These are phyloP conservation scores for Hiodon tergisus DNA, from an alignment of 2,113 vertebrate genomes.

Conservation along the genomic window DNA sequence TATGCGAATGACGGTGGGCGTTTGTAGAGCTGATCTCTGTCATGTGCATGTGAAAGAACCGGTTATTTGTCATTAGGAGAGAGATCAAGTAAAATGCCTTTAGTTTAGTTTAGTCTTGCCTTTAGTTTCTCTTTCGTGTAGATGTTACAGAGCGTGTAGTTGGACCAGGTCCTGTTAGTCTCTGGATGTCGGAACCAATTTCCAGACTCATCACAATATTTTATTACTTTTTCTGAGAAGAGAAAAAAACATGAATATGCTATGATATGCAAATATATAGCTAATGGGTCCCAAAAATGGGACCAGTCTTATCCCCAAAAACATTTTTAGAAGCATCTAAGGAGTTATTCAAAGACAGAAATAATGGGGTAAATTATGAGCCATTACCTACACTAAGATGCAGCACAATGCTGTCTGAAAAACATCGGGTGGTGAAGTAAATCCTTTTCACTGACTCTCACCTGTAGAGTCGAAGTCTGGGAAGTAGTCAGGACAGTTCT, in stretches of 20 bases:
- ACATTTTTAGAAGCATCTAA: no score
- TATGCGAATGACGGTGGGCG: no score
- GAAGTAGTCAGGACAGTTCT: slow-evolving; percentile 86
- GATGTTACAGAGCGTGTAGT: slow-evolving; percentile 88
- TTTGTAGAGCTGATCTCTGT: no score
- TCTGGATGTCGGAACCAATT: slow-evolving; percentile 92
- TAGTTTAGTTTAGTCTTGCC: slow-evolving; percentile 53
- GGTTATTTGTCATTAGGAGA: no score
- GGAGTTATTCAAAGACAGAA: no score
- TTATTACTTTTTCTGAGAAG: slow-evolving; percentile 77
- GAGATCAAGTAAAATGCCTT: no score
- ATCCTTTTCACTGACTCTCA: slow-evolving; percentile 39
- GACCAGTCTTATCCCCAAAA: no score
- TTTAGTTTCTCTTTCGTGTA: slow-evolving; percentile 82
- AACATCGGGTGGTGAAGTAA: background rate
- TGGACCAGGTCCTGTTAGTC: slow-evolving; percentile 90
- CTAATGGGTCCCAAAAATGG: no score
- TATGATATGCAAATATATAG: background rate
- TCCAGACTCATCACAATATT: slow-evolving; percentile 84
- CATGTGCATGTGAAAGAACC: no score
- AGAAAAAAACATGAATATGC: slow-evolving; percentile 24
- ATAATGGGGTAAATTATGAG: no score
- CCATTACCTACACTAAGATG: background rate
- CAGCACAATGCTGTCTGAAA: background rate
- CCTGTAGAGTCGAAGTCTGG: slow-evolving; percentile 87